Evolutionary conservation across 1,140 invertebrate genomes (phyloP), one percentile per base, ranked within the genome.

Genomic region (Pseudomyrmex pallidus): DNA sequence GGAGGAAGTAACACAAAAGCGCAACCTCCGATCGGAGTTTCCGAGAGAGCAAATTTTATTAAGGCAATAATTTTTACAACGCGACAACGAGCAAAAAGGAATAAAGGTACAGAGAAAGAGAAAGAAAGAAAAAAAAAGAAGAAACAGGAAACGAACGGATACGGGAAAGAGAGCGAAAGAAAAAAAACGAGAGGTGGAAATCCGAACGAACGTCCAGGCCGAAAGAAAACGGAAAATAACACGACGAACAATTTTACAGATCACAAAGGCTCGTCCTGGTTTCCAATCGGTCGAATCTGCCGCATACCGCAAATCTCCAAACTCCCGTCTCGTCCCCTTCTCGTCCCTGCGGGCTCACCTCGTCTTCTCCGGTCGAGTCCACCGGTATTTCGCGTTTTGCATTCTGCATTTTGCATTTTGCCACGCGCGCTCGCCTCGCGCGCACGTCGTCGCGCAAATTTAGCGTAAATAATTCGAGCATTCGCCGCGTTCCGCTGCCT

Each of bases 231-330:
- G 64, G 85, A 87, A 91, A 91, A 89, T 89, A 89, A 89, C 74
- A 88, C 62, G 78, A 83, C 48, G 84, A 82, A 90, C 86, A 89
- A 90, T 89, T 85, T 85, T 83, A 87, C 50, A 91, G 90, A 91
- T 91, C 89, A 91, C 83, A 91, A 86, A 85, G 87, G 52, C 61
- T 64, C 25, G 84, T 78, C 22, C 89, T 82, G 86, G 73, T 88
- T 91, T 91, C 85, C 90, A 86, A 91, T 89, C 89, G 90, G 84
- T 84, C 87, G 90, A 86, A 62, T 76, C 63, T 66, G 61, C 74
- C 74, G 86, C 80, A 68, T 48, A 86, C 50, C 72, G 66, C 70
- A 68, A 59, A 17, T 70, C 20, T 22, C 22, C 17, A 50, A 44
- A 61, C 61, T 56, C 56, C 22, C 57, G 22, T 15, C 50, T 74